These are phyloP conservation scores for Myotis daubentonii DNA, from an alignment of 2,797 vertebrate species.

Conservation along the genomic window DNA sequence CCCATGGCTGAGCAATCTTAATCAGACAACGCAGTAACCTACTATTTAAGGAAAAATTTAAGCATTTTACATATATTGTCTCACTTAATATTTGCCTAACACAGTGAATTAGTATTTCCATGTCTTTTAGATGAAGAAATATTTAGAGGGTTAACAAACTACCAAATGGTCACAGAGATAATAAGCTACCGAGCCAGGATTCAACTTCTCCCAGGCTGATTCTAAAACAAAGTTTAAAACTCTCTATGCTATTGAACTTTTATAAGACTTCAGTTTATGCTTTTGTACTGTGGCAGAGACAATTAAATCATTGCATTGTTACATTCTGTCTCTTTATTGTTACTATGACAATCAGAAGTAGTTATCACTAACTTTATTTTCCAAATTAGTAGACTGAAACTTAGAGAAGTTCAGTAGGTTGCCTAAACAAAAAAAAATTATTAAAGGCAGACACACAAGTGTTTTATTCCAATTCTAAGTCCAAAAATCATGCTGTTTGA, in stretches of 20 bases:
- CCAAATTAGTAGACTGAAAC: neutral
- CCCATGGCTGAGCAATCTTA: neutral
- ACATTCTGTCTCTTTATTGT: neutral
- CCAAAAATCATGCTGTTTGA: neutral
- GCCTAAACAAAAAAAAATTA: neutral
- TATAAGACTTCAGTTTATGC: neutral
- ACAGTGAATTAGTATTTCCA: neutral
- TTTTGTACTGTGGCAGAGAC: neutral
- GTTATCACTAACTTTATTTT: neutral
- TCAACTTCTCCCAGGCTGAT: neutral
- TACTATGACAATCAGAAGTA: neutral
- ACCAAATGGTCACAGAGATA: constrained; percentile 7
- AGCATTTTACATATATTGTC: neutral
- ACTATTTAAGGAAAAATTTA: neutral
- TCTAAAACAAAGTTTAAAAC: neutral
- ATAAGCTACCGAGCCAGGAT: neutral
- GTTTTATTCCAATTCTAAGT: neutral
- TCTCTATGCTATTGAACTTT: neutral
- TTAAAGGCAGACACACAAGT: neutral
- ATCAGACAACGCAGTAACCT: neutral
- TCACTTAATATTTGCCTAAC: neutral
- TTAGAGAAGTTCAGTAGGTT: neutral
- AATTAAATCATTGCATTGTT: neutral
- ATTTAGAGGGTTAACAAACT: neutral
- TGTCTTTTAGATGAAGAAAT: neutral